These are phyloP conservation scores for Drosophila busckii DNA, from an alignment of 1,140 invertebrate species.

Conservation along the genomic window DNA sequence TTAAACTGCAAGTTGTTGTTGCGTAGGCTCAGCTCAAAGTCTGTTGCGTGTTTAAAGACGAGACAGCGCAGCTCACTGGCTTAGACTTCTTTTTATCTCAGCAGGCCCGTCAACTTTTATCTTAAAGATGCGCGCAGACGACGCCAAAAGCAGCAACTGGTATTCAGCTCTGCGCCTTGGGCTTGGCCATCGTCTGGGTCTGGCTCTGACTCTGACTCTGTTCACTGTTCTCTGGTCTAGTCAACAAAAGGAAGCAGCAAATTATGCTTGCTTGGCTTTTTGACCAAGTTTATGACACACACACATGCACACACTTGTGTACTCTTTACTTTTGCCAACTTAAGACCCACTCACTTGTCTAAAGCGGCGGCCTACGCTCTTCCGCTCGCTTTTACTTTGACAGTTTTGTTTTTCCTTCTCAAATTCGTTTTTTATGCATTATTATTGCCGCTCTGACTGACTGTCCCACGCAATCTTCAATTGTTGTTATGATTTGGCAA, in stretches of 20 bases:
- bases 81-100: conserved; percentile 53
- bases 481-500: conserved; percentile 54
- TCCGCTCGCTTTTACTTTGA: conserved; percentile 24
- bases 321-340: not conserved
- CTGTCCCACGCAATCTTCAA: conserved; percentile 48
- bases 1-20: too few species aligned
- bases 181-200: too few species aligned
- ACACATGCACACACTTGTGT: conserved; percentile 7
- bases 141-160: not conserved
- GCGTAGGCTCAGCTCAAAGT: not conserved
- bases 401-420: conserved; percentile 35
- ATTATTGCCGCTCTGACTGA: conserved; percentile 52
- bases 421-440: conserved; percentile 52
- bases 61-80: conserved; percentile 4
- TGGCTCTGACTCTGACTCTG: too few species aligned
- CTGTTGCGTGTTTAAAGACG: conserved; percentile 33
- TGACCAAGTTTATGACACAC: conserved; percentile 60
- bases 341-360: too few species aligned
- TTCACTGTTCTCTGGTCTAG: too few species aligned
- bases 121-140: conserved; percentile 48
- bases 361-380: conserved; percentile 37
- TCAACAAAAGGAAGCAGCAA: conserved; percentile 38
- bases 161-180: too few species aligned
- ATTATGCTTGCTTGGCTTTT: conserved; percentile 41
- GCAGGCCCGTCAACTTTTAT: conserved; percentile 54